These are phyloP conservation scores for Acromyrmex heyeri DNA, from an alignment of 1,140 invertebrate species.

Conservation along the genomic window DNA sequence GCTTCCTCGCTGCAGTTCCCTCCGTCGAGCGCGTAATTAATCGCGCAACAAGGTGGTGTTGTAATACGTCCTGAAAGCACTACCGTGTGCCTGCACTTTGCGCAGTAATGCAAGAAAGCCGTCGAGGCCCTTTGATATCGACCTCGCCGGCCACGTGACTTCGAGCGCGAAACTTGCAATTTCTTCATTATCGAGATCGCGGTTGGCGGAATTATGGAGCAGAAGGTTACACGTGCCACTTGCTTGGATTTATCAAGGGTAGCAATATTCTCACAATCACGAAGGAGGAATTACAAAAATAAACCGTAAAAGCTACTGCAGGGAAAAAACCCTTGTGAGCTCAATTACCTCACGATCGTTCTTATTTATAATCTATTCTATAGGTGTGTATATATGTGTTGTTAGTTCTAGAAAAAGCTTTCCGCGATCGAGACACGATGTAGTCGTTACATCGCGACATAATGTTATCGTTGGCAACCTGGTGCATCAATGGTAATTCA, in stretches of 20 bases:
- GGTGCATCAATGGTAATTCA: neutral
- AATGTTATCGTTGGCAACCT: neutral
- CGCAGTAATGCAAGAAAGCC: slow-evolving; percentile 58
- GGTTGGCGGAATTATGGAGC: slow-evolving; percentile 51
- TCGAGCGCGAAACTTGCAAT: slow-evolving; percentile 52
- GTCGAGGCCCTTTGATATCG: slow-evolving; percentile 54
- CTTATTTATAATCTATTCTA: slow-evolving; percentile 38
- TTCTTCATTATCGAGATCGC: slow-evolving; percentile 59
- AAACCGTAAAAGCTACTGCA: slow-evolving; percentile 15
- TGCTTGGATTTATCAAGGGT: slow-evolving; percentile 54
- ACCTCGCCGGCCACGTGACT: slow-evolving; percentile 54
- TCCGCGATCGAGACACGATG: slow-evolving; percentile 15
- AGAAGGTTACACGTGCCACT: slow-evolving; percentile 53
- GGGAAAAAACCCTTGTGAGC: slow-evolving; percentile 35
- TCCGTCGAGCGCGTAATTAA: slow-evolving; percentile 61
- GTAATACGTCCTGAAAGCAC: slow-evolving; percentile 61
- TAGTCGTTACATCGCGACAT: neutral
- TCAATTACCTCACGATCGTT: slow-evolving; percentile 52
- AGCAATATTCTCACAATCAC: slow-evolving; percentile 47
- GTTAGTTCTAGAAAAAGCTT: slow-evolving; percentile 15
- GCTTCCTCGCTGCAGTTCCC: slow-evolving; percentile 23
- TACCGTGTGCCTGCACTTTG: slow-evolving; percentile 55
- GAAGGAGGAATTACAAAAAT: slow-evolving; percentile 54
- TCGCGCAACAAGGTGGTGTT: slow-evolving; percentile 56
- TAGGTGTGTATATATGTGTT: neutral